These are phyloP conservation scores for Ectropis grisescens DNA, from an alignment of 1,140 invertebrate genomes.

Conservation along the genomic window DNA sequence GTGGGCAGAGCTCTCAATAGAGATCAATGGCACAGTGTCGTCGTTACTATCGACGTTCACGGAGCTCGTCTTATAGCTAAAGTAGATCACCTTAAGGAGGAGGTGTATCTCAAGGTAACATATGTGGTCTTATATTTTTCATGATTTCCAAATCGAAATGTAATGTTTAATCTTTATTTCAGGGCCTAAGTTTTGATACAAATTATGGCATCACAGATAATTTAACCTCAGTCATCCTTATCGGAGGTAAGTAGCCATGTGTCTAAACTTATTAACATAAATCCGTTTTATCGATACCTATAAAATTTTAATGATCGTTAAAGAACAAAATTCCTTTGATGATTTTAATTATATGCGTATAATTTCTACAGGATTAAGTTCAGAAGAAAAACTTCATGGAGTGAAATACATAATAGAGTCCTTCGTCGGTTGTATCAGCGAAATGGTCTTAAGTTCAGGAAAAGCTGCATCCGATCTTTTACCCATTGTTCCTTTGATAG, in stretches of 20 bases:
- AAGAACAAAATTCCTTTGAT: slow-evolving; percentile 1
- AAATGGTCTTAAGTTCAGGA: slow-evolving; percentile 85
- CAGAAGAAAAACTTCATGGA: slow-evolving; percentile 86
- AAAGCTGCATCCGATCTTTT: slow-evolving; percentile 85
- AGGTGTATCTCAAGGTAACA: slow-evolving; percentile 78
- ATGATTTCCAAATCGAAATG: not conserved
- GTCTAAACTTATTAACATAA: slow-evolving; percentile 1
- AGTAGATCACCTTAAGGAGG: slow-evolving; percentile 85
- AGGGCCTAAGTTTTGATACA: slow-evolving; percentile 81
- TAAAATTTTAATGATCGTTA: not conserved
- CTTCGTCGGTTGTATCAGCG: slow-evolving; percentile 91
- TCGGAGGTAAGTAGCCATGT: slow-evolving; percentile 90
- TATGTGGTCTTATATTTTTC: not conserved
- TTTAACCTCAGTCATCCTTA: slow-evolving; percentile 87
- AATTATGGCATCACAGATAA: slow-evolving; percentile 88
- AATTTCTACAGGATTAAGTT: slow-evolving; percentile 85
- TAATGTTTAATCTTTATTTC: slow-evolving; percentile 9
- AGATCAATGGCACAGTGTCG: slow-evolving; percentile 90
- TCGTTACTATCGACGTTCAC: slow-evolving; percentile 85
- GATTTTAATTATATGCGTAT: slow-evolving; percentile 3
- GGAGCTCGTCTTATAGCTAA: slow-evolving; percentile 83
- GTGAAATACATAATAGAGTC: slow-evolving; percentile 93
- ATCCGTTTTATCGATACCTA: slow-evolving; percentile 1
- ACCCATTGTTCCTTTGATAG: slow-evolving; percentile 84
- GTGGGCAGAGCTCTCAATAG: slow-evolving; percentile 91